Conservation (phyloP, 2,888 invertebrate genomes). For the Camponotus fellah region DNA sequence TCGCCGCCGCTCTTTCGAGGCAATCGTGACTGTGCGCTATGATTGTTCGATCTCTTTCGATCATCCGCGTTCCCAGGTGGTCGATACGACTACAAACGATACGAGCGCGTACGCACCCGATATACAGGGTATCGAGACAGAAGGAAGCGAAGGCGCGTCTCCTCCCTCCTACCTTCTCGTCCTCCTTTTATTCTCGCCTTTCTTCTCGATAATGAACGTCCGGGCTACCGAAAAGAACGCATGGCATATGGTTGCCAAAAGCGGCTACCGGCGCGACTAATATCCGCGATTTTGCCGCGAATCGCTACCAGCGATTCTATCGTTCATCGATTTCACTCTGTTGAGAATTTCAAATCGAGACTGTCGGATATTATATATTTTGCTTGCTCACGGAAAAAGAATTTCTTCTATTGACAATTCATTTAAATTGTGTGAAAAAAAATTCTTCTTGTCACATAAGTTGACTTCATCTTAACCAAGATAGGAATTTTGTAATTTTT, state of each 20-base stretch:
- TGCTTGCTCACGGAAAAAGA: background rate
- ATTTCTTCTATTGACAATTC: conserved; percentile 4
- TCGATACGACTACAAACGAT: conserved; percentile 75
- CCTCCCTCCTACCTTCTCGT: conserved; percentile 68
- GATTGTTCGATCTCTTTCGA: conserved; percentile 81
- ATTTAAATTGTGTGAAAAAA: conserved; percentile 10
- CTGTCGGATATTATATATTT: background rate
- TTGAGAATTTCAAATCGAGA: background rate
- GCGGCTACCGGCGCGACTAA: conserved; percentile 28
- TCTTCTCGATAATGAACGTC: conserved; percentile 62
- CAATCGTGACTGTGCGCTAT: conserved; percentile 79
- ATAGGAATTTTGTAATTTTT: background rate
- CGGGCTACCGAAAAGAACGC: conserved; percentile 71
- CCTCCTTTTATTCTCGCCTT: conserved; percentile 38
- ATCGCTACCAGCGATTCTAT: background rate
- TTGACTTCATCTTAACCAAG: background rate
- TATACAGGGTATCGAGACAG: conserved; percentile 44
- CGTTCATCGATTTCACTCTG: background rate
- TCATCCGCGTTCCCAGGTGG: conserved; percentile 82
- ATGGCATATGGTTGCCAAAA: conserved; percentile 51
- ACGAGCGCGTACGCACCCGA: conserved; percentile 70
- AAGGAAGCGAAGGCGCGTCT: conserved; percentile 53
- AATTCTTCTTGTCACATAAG: background rate
- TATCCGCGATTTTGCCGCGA: conserved; percentile 37
- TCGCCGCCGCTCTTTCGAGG: conserved; percentile 56